phyloP scores from a whole-genome alignment of 2,113 vertebrate species.

The Tor tambroides region DNA sequence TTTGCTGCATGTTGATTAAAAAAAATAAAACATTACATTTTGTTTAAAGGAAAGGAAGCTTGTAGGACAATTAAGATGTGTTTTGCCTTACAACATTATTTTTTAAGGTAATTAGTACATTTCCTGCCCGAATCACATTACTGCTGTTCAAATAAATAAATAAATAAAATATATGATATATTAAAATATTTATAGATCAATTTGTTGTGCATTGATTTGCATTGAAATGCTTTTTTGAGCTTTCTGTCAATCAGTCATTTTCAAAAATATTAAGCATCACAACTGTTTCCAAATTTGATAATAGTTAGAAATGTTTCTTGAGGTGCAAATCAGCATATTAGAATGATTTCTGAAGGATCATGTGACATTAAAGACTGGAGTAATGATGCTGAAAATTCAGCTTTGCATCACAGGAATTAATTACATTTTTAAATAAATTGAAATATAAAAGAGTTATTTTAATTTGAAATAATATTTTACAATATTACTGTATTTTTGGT shows the following conservation, averaged over 20 bases:
- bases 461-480: background rate
- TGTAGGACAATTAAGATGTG: no score
- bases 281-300: background rate
- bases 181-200: no score
- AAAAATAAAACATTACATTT: background rate
- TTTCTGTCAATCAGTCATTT: background rate
- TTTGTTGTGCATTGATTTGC: no score
- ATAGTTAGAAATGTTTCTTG: background rate
- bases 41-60: no score
- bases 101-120: background rate
- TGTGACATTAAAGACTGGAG: background rate
- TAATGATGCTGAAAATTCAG: background rate
- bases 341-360: background rate
- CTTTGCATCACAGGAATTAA: background rate
- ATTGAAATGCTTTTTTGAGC: background rate
- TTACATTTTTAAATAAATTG: background rate
- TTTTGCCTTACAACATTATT: no score
- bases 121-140: background rate
- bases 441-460: background rate
- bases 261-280: background rate
- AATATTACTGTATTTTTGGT: background rate
- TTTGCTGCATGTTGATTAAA: background rate
- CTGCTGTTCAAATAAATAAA: background rate
- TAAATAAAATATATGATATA: no score
- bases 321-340: background rate